Conservation (phyloP, 1,140 invertebrate genomes). For the Platyscapa corneri region DNA sequence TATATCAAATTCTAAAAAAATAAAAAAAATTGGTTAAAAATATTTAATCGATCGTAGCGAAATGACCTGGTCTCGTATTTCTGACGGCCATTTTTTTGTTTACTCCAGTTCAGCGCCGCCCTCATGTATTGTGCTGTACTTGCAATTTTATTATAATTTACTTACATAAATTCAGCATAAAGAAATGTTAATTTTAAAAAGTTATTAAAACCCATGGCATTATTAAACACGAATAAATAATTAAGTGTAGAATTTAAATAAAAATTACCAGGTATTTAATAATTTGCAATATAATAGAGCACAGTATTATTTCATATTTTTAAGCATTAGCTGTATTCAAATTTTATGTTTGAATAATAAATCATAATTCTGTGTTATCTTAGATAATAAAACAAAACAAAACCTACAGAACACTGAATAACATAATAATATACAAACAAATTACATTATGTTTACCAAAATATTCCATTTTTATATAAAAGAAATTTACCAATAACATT, state of each 20-base stretch:
- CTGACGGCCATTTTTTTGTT: slow-evolving; percentile 51
- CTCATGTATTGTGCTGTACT: slow-evolving; percentile 1
- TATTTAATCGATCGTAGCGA: slow-evolving; percentile 34
- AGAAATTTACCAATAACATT: not conserved
- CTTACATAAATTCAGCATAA: not conserved
- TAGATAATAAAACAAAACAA: not conserved
- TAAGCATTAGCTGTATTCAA: not conserved
- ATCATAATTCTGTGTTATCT: not conserved
- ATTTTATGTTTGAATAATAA: not conserved
- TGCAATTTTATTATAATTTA: not conserved
- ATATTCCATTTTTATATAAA: not conserved
- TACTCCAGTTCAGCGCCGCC: slow-evolving; percentile 40
- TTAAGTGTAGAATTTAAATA: not conserved
- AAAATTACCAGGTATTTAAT: not conserved
- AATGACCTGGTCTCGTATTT: slow-evolving; percentile 23
- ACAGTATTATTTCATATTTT: not conserved
- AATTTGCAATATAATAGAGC: not conserved
- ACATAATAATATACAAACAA: not conserved
- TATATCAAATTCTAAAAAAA: not conserved
- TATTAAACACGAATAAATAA: too few species aligned
- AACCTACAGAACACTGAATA: not conserved
- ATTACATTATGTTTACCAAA: not conserved
- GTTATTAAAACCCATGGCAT: too few species aligned
- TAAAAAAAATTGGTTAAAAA: slow-evolving; percentile 8
- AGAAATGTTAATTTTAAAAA: not conserved